phyloP scores from a whole-genome alignment of 92 coral and sea anemone genomes.

The Anthopleura xanthogrammica region DNA sequence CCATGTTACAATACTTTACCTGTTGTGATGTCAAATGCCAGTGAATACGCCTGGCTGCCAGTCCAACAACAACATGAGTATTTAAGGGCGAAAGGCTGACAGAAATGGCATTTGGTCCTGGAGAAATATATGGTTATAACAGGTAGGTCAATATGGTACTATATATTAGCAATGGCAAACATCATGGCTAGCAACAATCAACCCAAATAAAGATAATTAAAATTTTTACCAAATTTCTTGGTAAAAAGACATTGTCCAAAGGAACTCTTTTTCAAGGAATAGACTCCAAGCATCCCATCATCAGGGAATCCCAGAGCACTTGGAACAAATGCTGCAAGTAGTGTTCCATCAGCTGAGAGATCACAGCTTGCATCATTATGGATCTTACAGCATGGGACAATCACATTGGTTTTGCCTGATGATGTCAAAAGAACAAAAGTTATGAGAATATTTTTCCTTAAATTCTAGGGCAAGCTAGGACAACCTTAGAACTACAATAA shows the following conservation, averaged over 20 bases:
- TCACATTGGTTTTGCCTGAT: slow-evolving; percentile 59
- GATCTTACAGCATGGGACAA: slow-evolving; percentile 82
- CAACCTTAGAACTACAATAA: background rate
- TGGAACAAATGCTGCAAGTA: slow-evolving; percentile 87
- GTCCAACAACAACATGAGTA: slow-evolving; percentile 81
- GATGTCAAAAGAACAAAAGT: background rate
- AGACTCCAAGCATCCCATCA: slow-evolving; percentile 76
- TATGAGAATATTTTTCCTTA: background rate
- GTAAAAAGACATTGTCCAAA: slow-evolving; percentile 86
- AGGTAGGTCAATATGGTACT: too few species aligned
- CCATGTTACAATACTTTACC: slow-evolving; percentile 21
- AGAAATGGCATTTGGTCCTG: slow-evolving; percentile 89
- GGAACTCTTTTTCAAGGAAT: slow-evolving; percentile 63
- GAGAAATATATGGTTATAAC: background rate
- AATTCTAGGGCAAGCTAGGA: too few species aligned
- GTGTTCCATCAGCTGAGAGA: slow-evolving; percentile 76
- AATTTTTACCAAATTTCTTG: slow-evolving; percentile 72
- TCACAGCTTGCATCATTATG: slow-evolving; percentile 91
- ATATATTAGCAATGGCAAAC: too few species aligned
- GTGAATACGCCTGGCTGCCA: slow-evolving; percentile 79
- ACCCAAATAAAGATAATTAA: too few species aligned
- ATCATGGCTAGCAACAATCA: too few species aligned
- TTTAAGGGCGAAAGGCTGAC: slow-evolving; percentile 81
- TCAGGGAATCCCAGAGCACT: slow-evolving; percentile 74
- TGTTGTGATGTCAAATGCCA: slow-evolving; percentile 86